Evolutionary conservation across 2,888 invertebrate species (phyloP).

Genomic region (Nasonovia ribisnigri): DNA sequence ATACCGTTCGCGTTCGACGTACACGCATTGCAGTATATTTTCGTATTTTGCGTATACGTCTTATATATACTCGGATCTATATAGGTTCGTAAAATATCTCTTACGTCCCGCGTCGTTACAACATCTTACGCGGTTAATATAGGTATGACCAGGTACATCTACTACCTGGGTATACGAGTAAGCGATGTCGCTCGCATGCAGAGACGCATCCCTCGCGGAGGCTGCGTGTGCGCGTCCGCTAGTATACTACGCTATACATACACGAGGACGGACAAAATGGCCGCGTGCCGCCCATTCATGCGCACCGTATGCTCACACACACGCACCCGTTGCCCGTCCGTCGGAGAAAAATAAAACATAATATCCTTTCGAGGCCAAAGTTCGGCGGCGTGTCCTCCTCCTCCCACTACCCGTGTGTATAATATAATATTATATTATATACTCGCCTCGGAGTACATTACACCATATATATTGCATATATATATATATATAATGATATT

Average conservation of each 20-base stretch:
- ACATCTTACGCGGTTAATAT: background rate
- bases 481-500: background rate
- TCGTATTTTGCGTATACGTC: background rate
- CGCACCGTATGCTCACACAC: background rate
- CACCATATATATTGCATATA: background rate
- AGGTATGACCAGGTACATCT: background rate
- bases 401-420: background rate
- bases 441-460: background rate
- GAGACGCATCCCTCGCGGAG: conserved; percentile 22
- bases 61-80: too few relatives aligned
- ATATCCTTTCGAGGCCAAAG: conserved; percentile 50
- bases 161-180: background rate
- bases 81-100: too few relatives aligned
- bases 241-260: background rate
- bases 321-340: background rate
- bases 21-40: background rate
- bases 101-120: background rate
- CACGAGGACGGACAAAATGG: conserved; percentile 57
- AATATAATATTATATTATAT: background rate
- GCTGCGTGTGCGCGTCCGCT: conserved; percentile 7
- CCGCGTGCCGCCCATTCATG: conserved; percentile 51
- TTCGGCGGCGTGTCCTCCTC: conserved; percentile 6
- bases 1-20: background rate
- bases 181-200: background rate
- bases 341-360: conserved; percentile 15